A percentile compares a stretch with the other conserved stretches of the same genome.
These are phyloP conservation scores for Lithodes maja DNA, from an alignment of 2,888 invertebrate genomes.

Conservation along the genomic window DNA sequence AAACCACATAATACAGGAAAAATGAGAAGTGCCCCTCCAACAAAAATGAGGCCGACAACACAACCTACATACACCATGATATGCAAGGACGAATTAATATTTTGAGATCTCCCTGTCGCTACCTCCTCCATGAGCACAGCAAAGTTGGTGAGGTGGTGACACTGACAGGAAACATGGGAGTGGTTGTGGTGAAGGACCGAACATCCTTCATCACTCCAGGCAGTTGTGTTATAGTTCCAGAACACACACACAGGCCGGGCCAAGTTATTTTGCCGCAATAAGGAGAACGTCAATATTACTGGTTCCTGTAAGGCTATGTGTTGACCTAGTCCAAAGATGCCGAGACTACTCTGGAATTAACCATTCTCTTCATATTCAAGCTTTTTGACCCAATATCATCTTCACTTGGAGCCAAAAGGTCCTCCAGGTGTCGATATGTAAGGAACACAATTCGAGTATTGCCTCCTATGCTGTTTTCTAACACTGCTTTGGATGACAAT, in stretches of 20 bases:
- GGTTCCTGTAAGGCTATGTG: conserved; percentile 91
- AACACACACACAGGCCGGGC: conserved; percentile 94
- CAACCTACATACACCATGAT: conserved; percentile 70
- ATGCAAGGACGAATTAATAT: conserved; percentile 56
- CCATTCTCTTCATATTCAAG: conserved; percentile 80
- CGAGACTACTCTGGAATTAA: conserved; percentile 93
- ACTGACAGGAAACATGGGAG: conserved; percentile 90
- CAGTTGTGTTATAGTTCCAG: conserved; percentile 92
- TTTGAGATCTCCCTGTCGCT: conserved; percentile 25
- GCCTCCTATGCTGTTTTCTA: conserved; percentile 89
- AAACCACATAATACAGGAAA: conserved; percentile 65
- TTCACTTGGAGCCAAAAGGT: conserved; percentile 78
- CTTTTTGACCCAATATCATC: conserved; percentile 45
- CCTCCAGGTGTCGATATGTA: conserved; percentile 90
- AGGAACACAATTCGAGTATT: conserved; percentile 91
- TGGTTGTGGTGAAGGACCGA: conserved; percentile 85
- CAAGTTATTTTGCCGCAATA: conserved; percentile 85
- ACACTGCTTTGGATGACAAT: conserved; percentile 86
- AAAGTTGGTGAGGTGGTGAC: conserved; percentile 93
- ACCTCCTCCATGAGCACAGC: conserved; percentile 92
- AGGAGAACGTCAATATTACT: conserved; percentile 87
- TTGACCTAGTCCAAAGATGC: conserved; percentile 88
- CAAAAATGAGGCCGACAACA: conserved; percentile 66
- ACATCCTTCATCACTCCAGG: conserved; percentile 94
- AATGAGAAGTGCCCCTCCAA: conserved; percentile 66